Evolutionary conservation across 2,113 vertebrate genomes (phyloP).

Genomic region (Burhinus oedicnemus): DNA sequence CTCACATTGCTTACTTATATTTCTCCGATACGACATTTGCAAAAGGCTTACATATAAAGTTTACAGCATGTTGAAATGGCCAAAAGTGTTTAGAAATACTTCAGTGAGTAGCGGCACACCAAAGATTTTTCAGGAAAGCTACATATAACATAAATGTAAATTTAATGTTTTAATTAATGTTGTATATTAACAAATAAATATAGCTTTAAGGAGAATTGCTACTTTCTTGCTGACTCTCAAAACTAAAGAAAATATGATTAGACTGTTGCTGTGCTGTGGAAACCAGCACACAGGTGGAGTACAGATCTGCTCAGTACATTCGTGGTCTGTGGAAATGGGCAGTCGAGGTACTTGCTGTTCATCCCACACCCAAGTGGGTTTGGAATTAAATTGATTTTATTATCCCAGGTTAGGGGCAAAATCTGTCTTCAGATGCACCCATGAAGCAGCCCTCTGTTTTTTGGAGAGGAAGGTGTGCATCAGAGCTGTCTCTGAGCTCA

Average conservation of each 20-base stretch:
- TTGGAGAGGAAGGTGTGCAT: background rate
- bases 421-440: background rate
- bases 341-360: background rate
- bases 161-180: background rate
- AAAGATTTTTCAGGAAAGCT: background rate
- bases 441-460: background rate
- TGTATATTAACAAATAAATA: background rate
- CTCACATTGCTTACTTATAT: background rate
- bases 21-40: background rate
- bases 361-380: background rate
- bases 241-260: background rate
- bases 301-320: background rate
- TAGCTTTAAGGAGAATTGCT: background rate
- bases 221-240: background rate
- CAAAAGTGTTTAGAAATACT: background rate
- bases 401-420: background rate
- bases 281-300: background rate
- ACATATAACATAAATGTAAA: background rate
- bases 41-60: background rate
- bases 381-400: background rate
- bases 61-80: background rate
- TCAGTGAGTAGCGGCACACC: background rate
- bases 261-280: background rate
- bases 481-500: background rate
- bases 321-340: background rate